These are phyloP conservation scores for Amblyornis subalaris DNA, from an alignment of 2,113 vertebrate genomes.

Conservation along the genomic window DNA sequence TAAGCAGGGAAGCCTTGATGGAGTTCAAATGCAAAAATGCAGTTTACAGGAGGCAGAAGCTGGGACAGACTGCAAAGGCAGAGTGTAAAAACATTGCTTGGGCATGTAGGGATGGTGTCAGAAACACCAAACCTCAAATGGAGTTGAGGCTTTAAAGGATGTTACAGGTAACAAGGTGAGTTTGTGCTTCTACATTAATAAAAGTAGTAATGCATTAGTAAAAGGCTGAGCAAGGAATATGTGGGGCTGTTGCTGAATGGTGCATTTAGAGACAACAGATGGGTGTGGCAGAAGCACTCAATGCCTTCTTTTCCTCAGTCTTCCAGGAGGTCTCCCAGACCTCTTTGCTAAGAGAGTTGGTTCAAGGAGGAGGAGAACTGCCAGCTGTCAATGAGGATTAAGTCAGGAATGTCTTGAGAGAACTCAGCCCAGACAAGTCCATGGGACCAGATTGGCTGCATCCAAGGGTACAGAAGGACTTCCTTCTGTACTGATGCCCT, in stretches of 20 bases:
- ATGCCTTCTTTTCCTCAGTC: not conserved
- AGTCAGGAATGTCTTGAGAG: not conserved
- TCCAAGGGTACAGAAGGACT: not conserved
- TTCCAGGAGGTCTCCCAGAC: not conserved
- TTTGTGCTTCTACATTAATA: not conserved
- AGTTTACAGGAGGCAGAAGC: not conserved
- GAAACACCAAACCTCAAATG: not conserved
- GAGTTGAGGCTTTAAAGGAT: not conserved
- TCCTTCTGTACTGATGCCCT: not conserved
- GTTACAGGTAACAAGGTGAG: not conserved
- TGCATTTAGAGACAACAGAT: not conserved
- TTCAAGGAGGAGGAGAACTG: not conserved
- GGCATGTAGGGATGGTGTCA: not conserved
- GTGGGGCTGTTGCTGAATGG: not conserved
- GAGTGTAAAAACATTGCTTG: not conserved
- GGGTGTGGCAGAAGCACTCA: not conserved
- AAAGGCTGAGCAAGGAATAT: not conserved
- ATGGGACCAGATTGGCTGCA: not conserved
- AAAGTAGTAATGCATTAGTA: not conserved
- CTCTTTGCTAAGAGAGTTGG: not conserved
- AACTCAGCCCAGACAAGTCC: not conserved
- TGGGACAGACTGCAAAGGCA: not conserved
- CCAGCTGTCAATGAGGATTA: not conserved
- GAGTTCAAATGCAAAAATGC: not conserved
- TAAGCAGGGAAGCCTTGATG: not conserved